Percentiles rank a stretch among this genome's conserved stretches.
Conservation (phyloP, 2,113 vertebrate species). For the Chamaetylas fuelleborni region DNA sequence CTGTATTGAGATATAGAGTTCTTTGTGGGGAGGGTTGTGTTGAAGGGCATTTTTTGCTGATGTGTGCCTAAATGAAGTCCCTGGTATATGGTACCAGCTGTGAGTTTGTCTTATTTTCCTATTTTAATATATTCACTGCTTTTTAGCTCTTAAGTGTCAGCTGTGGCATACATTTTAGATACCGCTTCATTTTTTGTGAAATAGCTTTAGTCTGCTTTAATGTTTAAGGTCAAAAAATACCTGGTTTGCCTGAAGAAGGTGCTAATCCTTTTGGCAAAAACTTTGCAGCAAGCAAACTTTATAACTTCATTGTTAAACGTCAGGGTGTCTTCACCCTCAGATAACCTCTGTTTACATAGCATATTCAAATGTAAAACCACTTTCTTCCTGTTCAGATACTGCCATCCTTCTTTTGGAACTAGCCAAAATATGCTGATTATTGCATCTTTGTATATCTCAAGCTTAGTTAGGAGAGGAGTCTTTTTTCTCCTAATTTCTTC, state of each 20-base stretch:
- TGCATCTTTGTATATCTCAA: neutral
- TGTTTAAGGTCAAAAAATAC: neutral
- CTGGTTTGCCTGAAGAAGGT: neutral
- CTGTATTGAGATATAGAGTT: neutral
- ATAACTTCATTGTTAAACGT: neutral
- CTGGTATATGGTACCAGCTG: neutral
- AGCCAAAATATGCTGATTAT: neutral
- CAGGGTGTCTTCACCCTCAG: accelerated
- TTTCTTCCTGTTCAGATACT: neutral
- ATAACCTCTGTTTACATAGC: neutral
- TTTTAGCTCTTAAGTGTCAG: neutral
- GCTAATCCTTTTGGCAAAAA: neutral
- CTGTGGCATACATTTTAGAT: neutral
- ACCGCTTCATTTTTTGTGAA: neutral
- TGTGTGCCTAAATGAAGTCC: neutral
- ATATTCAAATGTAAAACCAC: neutral
- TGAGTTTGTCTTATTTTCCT: neutral
- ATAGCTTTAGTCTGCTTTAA: neutral
- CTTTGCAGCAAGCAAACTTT: neutral
- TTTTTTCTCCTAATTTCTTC: neutral
- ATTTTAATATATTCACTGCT: neutral
- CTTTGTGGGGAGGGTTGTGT: neutral
- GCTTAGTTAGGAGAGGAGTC: neutral
- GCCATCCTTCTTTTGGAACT: neutral
- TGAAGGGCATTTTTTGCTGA: neutral